Percentiles rank a stretch among this genome's conserved stretches.
phyloP scores from a whole-genome alignment of 2,888 invertebrate species.

The Andrena bucephala region DNA sequence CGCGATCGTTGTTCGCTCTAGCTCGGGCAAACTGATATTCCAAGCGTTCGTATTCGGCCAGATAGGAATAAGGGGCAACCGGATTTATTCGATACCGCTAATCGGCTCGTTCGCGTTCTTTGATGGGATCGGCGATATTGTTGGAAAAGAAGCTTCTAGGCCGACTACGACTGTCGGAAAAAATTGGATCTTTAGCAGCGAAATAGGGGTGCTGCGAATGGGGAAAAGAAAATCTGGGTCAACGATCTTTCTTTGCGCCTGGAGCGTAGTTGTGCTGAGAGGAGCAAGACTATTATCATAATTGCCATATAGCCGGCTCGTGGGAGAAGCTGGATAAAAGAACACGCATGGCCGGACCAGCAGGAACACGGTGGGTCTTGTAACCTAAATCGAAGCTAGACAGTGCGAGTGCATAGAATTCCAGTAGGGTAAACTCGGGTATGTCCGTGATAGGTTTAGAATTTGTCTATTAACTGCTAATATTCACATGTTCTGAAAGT shows the following conservation, averaged over 20 bases:
- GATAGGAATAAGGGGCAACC: constrained; percentile 41
- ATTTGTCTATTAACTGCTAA: no score
- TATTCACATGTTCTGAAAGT: no score
- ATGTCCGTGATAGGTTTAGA: no score
- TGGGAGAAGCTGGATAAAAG: background rate
- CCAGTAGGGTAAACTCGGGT: no score
- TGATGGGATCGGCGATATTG: background rate
- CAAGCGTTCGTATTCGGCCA: constrained; percentile 20
- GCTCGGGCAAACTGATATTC: constrained; percentile 28
- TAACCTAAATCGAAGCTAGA: constrained; percentile 40
- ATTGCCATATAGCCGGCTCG: background rate
- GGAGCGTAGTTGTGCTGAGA: background rate
- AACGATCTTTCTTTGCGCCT: background rate
- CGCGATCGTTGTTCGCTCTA: constrained; percentile 30
- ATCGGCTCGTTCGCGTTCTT: background rate
- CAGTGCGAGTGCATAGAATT: background rate
- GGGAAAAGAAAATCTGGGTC: background rate
- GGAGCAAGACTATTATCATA: background rate
- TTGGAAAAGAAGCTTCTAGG: background rate
- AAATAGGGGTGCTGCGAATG: no score
- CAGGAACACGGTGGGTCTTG: background rate
- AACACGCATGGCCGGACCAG: background rate
- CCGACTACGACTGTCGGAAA: background rate
- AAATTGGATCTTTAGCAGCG: no score
- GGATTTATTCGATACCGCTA: constrained; percentile 41